phyloP scores from a whole-genome alignment of 2,113 vertebrate genomes.

The Leuciscus idus region DNA sequence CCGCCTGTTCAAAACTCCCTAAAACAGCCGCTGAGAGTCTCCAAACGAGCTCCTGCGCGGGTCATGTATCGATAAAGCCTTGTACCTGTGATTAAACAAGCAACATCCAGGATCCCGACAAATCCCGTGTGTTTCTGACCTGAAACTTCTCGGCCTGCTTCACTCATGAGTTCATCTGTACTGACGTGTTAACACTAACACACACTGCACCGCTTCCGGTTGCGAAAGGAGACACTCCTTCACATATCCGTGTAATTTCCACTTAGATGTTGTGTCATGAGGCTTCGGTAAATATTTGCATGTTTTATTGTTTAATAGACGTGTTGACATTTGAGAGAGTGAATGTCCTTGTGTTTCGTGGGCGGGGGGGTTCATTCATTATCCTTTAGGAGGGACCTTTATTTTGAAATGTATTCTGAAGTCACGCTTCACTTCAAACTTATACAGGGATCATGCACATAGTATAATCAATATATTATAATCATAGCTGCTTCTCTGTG shows the following conservation, averaged over 20 bases:
- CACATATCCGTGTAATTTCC: not conserved
- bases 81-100: not conserved
- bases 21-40: not conserved
- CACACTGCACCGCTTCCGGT: slow-evolving; percentile 11
- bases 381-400: not conserved
- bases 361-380: not conserved
- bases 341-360: not conserved
- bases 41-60: not conserved
- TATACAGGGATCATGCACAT: not conserved
- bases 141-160: slow-evolving; percentile 31
- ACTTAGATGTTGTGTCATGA: not conserved
- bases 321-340: not conserved
- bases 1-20: slow-evolving; percentile 6
- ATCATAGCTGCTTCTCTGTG: not conserved
- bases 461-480: not conserved
- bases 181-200: slow-evolving; percentile 15
- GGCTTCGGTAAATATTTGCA: slow-evolving; percentile 20
- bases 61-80: not conserved
- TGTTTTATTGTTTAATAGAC: not conserved
- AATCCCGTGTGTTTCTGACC: not conserved
- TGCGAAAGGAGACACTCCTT: slow-evolving; percentile 4
- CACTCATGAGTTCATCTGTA: slow-evolving; percentile 5
- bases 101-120: not conserved
- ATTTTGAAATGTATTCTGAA: not conserved
- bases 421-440: not conserved